A percentile compares a stretch with the other conserved stretches of the same genome.
Evolutionary conservation across 2,888 invertebrate genomes (phyloP).

Genomic region (Actias luna): DNA sequence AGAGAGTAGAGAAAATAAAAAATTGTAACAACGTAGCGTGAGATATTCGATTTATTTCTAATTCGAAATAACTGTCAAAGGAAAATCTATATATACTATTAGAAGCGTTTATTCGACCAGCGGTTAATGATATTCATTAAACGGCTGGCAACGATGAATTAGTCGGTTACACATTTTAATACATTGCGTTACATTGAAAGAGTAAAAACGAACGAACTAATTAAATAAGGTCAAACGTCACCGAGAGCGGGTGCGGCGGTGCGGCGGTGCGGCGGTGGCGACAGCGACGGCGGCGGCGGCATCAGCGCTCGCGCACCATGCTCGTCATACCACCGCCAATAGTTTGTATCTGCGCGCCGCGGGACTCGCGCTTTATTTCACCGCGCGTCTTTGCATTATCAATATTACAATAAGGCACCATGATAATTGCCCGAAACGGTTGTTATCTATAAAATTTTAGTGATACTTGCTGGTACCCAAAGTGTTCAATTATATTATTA

Average conservation of each 20-base stretch:
- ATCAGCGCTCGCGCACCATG: conserved; percentile 34
- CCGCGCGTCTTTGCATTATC: conserved; percentile 24
- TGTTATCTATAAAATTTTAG: conserved; percentile 13
- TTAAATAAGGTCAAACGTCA: conserved; percentile 81
- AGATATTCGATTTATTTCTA: neutral
- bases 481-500: conserved; percentile 6
- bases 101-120: conserved; percentile 4
- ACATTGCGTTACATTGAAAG: conserved; percentile 71
- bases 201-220: conserved; percentile 80
- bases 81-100: neutral
- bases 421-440: conserved; percentile 5
- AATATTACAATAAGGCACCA: conserved; percentile 18
- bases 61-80: neutral
- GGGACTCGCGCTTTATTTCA: conserved; percentile 30
- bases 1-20: neutral
- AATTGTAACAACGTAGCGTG: neutral
- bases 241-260: conserved; percentile 47
- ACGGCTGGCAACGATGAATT: conserved; percentile 71
- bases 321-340: conserved; percentile 19
- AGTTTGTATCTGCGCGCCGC: conserved; percentile 8
- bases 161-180: conserved; percentile 73
- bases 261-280: conserved; percentile 34
- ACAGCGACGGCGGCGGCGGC: conserved; percentile 36
- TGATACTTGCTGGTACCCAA: conserved; percentile 17
- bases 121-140: conserved; percentile 40